Evolutionary conservation across 1,140 invertebrate species (phyloP), one percentile per base, ranked within the genome.

Genomic region (Stratiolaelaps scimitus): DNA sequence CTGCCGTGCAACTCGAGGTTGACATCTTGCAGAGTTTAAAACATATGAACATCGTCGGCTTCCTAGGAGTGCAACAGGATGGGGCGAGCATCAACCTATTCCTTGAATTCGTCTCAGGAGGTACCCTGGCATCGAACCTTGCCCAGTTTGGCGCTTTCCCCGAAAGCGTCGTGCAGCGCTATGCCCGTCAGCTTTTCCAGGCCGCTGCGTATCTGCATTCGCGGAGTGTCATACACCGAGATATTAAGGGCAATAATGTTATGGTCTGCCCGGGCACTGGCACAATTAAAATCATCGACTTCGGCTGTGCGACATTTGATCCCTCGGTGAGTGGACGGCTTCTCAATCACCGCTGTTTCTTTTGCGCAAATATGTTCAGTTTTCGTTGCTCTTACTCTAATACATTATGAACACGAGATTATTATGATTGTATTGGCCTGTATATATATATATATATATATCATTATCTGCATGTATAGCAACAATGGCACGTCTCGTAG

Each of bases 281-380:
- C 20, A 29, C 46, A 7, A 66, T 66, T 28, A 66, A 66, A 66
- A 30, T 66, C 28, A 66, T 66, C 34, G 65, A 66, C 26, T 66
- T 66, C 56, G 65, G 65, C 17, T 66, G 65, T 34, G 65, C 65
- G 19, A 66, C 43, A 23, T 30, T 47, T 60, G 28, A 47, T 30
- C 44, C 28, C 45, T 47, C 46, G 46, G 64, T 65, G 17, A 40
- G 34, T 65, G 47, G 7, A 48, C 47, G 15, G 4, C 15, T 48
- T 45, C 44, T 13, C 13, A 45, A 20, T 15, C 4, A 6, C 47
- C 47, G 47, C 4, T 20, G 4, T 48, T 48, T 48, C 47, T 28
- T 48, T 15, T 48, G 13, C n/a, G 44, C 44, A 48, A 20, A 20
- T 20, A 13, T n/a, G 13, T n/a, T 45, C n/a, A 13, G 44, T 45